Percentiles rank a stretch among this genome's conserved stretches.
phyloP scores from a whole-genome alignment of 2,797 vertebrate genomes.

The Syndactyla subalaris region DNA sequence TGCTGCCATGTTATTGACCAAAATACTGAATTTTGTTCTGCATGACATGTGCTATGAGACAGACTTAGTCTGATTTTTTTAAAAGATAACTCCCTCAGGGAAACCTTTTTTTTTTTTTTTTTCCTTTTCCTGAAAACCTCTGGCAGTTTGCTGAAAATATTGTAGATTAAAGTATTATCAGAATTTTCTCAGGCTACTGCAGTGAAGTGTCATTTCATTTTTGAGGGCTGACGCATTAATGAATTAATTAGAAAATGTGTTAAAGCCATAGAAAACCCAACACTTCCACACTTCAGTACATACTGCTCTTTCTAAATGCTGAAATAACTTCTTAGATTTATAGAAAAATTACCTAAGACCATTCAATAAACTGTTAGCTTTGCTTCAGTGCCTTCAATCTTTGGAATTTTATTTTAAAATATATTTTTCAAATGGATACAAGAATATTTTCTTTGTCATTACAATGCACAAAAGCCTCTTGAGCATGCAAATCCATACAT shows the following conservation, averaged over 20 bases:
- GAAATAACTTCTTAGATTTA: not conserved
- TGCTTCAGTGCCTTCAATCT: not conserved
- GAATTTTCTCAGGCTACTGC: not conserved
- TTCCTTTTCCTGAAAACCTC: not conserved
- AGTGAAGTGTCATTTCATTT: not conserved
- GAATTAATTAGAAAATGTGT: conserved; percentile 17
- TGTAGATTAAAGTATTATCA: conserved; percentile 7
- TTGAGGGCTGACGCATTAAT: conserved; percentile 1
- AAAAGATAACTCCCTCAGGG: not conserved
- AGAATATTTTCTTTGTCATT: not conserved
- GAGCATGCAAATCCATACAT: not conserved
- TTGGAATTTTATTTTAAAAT: not conserved
- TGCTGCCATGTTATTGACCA: conserved; percentile 7
- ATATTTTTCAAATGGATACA: not conserved
- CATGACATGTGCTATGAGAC: not conserved
- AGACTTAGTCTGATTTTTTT: not conserved
- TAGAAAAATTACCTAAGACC: not conserved
- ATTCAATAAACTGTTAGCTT: not conserved
- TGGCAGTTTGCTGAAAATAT: conserved; percentile 14
- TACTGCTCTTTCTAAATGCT: not conserved
- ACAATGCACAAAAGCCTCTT: not conserved
- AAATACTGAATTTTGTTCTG: conserved; percentile 21
- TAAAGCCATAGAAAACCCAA: not conserved
- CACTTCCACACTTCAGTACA: not conserved
- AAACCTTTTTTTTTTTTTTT: not conserved